A percentile compares a stretch with the other conserved stretches of the same genome.
Conservation (phyloP, 2,888 invertebrate genomes). For the Gnatocerus cornutus region DNA sequence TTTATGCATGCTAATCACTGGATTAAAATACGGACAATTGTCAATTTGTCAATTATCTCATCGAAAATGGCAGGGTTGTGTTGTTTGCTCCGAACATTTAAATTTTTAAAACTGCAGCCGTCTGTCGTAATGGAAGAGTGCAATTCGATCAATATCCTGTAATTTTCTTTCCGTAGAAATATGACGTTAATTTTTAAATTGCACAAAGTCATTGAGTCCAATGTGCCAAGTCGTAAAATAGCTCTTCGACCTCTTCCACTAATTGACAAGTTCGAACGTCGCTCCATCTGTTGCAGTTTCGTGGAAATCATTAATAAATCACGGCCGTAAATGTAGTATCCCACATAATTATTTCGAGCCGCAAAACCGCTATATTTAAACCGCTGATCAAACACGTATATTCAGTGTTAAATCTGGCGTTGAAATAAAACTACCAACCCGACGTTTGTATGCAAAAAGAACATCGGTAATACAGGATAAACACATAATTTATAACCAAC, state of each 20-base stretch:
- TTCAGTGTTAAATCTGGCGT: slow-evolving; percentile 32
- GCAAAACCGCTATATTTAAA: slow-evolving; percentile 8
- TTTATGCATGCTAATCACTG: slow-evolving; percentile 10
- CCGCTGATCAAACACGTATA: slow-evolving; percentile 21
- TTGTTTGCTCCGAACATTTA: no score
- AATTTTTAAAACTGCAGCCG: not conserved
- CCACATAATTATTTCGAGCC: slow-evolving; percentile 11
- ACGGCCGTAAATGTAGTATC: not conserved
- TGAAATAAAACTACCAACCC: slow-evolving; percentile 48
- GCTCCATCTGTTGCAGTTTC: slow-evolving; percentile 13
- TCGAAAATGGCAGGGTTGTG: no score
- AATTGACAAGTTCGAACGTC: slow-evolving; percentile 6
- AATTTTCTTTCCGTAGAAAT: not conserved
- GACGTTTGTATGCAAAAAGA: slow-evolving; percentile 53
- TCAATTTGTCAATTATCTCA: no score
- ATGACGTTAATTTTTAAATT: not conserved
- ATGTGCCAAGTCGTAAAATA: slow-evolving; percentile 2
- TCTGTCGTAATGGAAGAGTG: not conserved
- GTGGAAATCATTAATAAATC: slow-evolving; percentile 15
- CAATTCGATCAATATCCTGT: not conserved
- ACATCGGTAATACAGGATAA: slow-evolving; percentile 57
- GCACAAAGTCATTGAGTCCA: not conserved
- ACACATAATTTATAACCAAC: slow-evolving; percentile 59
- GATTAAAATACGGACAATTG: slow-evolving; percentile 3
- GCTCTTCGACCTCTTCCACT: not conserved